Conservation (phyloP, 1,140 invertebrate species). For the Drosophila nikananu region DNA sequence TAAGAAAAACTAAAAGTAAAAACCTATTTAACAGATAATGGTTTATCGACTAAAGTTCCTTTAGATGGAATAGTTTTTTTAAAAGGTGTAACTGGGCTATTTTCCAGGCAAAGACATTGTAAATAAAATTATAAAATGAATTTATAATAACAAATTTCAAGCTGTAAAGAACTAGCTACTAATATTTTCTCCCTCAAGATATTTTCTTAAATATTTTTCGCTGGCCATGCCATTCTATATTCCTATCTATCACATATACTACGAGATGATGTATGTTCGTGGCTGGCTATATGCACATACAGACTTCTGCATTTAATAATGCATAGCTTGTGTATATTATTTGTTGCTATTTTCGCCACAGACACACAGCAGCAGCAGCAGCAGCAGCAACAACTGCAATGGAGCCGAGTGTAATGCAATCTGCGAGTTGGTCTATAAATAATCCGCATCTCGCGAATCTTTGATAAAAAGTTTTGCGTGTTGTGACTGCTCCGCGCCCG, state of each 20-base stretch:
- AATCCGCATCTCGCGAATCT: constrained; percentile 68
- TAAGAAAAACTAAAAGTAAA: neutral
- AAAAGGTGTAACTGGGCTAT: neutral
- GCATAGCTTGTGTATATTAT: constrained; percentile 40
- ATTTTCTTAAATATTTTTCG: constrained; percentile 2
- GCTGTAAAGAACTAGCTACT: neutral
- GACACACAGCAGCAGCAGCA: constrained; percentile 29
- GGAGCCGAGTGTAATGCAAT: constrained; percentile 75
- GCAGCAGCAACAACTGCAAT: constrained; percentile 51
- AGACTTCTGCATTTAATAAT: constrained; percentile 37
- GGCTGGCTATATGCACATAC: constrained; percentile 5
- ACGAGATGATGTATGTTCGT: constrained; percentile 14
- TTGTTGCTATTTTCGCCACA: constrained; percentile 60
- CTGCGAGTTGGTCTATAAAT: constrained; percentile 67
- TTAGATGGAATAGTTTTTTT: neutral
- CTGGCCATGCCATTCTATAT: constrained; percentile 22
- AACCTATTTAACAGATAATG: no score
- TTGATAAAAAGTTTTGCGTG: constrained; percentile 72
- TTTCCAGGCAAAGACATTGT: neutral
- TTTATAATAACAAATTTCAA: neutral
- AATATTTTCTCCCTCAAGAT: neutral
- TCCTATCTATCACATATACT: constrained; percentile 26
- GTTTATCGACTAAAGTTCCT: no score
- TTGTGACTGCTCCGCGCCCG: constrained; percentile 23
- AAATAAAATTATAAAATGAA: neutral